Conservation (phyloP, 2,797 vertebrate species). For the Sebastolobus alascanus region DNA sequence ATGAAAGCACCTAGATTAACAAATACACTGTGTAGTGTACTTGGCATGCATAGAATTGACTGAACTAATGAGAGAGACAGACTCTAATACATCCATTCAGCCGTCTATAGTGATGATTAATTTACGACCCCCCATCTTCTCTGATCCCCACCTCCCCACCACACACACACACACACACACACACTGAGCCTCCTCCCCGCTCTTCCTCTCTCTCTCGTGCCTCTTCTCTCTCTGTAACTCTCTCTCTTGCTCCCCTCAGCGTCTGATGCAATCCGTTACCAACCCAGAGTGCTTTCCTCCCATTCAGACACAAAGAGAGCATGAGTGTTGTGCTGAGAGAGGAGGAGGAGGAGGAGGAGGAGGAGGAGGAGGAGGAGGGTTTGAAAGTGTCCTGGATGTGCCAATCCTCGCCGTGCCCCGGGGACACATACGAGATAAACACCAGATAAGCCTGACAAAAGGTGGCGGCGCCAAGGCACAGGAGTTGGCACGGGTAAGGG, state of each 20-base stretch:
- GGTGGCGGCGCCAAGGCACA: constrained; percentile 61
- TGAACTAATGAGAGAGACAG: constrained; percentile 75
- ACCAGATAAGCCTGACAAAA: constrained; percentile 78
- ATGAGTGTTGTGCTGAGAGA: constrained; percentile 60
- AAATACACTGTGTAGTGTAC: constrained; percentile 57
- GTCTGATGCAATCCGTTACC: constrained; percentile 87
- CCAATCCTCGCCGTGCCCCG: constrained; percentile 71
- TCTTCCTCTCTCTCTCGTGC: constrained; percentile 41
- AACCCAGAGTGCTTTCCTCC: constrained; percentile 79
- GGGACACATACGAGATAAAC: constrained; percentile 78
- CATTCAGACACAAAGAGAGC: constrained; percentile 86
- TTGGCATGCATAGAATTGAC: constrained; percentile 69
- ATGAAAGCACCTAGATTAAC: constrained; percentile 60
- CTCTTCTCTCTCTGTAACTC: constrained; percentile 44
- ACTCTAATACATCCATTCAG: constrained; percentile 80
- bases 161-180: constrained; percentile 38
- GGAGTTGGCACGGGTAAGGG: constrained; percentile 59
- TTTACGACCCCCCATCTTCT: constrained; percentile 78
- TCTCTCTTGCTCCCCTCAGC: constrained; percentile 63
- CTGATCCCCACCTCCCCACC: constrained; percentile 53
- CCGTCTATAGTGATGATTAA: constrained; percentile 81
- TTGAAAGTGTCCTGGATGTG: constrained; percentile 73
- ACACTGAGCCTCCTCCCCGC: constrained; percentile 41
- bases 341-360: background rate
- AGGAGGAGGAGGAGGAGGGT: constrained; percentile 20